These are phyloP conservation scores for Parnassius apollo DNA, from an alignment of 2,888 invertebrate species.

Conservation along the genomic window DNA sequence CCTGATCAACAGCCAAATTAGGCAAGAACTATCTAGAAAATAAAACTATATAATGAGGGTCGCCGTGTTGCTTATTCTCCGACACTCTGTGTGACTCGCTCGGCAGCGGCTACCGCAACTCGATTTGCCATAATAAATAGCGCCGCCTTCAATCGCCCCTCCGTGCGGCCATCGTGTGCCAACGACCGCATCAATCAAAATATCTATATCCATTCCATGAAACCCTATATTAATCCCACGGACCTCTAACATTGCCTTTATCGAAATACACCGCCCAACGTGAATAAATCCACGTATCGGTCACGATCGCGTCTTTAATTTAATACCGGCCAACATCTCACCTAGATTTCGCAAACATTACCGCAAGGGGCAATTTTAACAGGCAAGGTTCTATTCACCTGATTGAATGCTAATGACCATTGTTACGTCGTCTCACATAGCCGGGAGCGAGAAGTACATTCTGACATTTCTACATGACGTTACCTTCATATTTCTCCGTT, in stretches of 20 bases:
- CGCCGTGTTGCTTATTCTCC: background rate
- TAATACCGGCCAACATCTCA: slow-evolving; percentile 27
- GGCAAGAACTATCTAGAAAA: background rate
- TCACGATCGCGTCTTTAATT: slow-evolving; percentile 41
- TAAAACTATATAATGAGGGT: background rate
- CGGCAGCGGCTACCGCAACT: slow-evolving; percentile 65
- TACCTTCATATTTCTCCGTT: slow-evolving; percentile 35
- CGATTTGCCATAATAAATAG: slow-evolving; percentile 69
- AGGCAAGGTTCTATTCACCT: slow-evolving; percentile 36
- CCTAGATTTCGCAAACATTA: slow-evolving; percentile 41
- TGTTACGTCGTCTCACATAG: slow-evolving; percentile 38
- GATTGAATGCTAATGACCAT: slow-evolving; percentile 63
- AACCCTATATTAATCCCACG: slow-evolving; percentile 55
- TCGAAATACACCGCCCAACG: slow-evolving; percentile 28
- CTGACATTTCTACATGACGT: slow-evolving; percentile 35
- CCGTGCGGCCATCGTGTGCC: slow-evolving; percentile 70
- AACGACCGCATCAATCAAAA: slow-evolving; percentile 57
- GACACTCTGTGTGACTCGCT: slow-evolving; percentile 58
- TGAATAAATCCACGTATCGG: slow-evolving; percentile 31
- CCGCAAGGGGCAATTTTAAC: slow-evolving; percentile 63
- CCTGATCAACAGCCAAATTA: background rate
- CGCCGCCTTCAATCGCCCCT: slow-evolving; percentile 71
- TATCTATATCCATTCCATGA: slow-evolving; percentile 57
- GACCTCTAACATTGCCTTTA: slow-evolving; percentile 40
- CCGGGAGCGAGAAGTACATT: slow-evolving; percentile 26